Percentiles rank a stretch among this genome's conserved stretches.
Conservation (phyloP, 2,113 vertebrate species). For the Engystomops pustulosus region DNA sequence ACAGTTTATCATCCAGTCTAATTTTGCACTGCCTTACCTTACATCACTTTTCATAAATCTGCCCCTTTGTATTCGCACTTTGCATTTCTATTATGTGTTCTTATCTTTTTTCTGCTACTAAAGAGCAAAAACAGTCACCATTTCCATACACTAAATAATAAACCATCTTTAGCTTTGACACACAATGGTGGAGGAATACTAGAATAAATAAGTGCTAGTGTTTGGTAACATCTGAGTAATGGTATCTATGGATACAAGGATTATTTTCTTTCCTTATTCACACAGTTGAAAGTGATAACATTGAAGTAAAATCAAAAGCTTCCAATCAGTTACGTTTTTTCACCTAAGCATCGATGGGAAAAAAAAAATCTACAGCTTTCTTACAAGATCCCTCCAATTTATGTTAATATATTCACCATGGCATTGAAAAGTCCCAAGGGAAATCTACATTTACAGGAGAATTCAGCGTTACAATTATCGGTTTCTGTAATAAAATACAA, state of each 20-base stretch:
- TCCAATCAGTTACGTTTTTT: background rate
- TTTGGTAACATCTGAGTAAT: no score
- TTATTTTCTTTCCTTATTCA: background rate
- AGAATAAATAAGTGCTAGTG: no score
- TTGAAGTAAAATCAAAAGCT: background rate
- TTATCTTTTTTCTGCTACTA: no score
- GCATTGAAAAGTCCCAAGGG: background rate
- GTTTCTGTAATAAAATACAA: slow-evolving; percentile 39
- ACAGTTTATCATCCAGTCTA: no score
- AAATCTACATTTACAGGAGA: slow-evolving; percentile 32
- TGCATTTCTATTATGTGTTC: no score
- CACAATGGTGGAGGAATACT: no score
- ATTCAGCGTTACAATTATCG: slow-evolving; percentile 33
- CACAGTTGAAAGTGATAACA: background rate
- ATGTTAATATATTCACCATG: slow-evolving; percentile 35
- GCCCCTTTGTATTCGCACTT: no score
- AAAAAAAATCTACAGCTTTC: background rate
- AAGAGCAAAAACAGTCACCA: no score
- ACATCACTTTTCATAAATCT: no score
- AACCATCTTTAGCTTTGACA: no score
- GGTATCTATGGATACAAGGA: slow-evolving; percentile 3
- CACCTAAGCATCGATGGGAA: background rate
- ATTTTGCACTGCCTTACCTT: no score
- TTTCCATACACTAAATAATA: no score
- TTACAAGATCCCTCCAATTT: slow-evolving; percentile 1